These are phyloP conservation scores for Saccostrea glomerata DNA, from an alignment of 1,140 invertebrate genomes.

Conservation along the genomic window DNA sequence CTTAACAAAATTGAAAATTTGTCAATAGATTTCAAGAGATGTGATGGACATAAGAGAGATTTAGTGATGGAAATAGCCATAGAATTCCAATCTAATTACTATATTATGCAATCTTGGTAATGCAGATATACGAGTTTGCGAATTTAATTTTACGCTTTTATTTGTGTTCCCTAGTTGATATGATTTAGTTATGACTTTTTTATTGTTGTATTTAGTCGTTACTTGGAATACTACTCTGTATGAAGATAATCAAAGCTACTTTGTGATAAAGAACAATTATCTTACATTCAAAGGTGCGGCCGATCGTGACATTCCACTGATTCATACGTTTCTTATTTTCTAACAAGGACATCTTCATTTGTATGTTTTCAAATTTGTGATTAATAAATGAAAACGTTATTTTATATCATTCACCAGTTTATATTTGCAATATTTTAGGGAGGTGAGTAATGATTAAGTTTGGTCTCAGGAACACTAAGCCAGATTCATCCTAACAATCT, in stretches of 20 bases:
- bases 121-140: not conserved
- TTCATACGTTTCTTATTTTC: not conserved
- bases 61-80: not conserved
- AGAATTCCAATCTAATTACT: not conserved
- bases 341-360: not conserved
- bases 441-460: no score
- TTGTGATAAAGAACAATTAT: constrained; percentile 5
- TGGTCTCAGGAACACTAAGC: no score
- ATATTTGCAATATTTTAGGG: no score
- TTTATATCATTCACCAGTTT: no score
- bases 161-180: not conserved
- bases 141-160: not conserved
- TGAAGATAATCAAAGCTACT: not conserved
- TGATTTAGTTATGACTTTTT: not conserved
- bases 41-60: not conserved
- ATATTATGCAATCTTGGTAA: not conserved
- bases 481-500: no score
- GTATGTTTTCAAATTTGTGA: not conserved
- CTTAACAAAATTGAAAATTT: constrained; percentile 10
- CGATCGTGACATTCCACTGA: not conserved
- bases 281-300: not conserved
- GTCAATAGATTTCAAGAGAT: not conserved
- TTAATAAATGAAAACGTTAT: not conserved
- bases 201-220: not conserved
- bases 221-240: not conserved